Evolutionary conservation across 2,797 vertebrate genomes (phyloP), one percentile per base, ranked within the genome.

Genomic region (Liasis olivaceus): DNA sequence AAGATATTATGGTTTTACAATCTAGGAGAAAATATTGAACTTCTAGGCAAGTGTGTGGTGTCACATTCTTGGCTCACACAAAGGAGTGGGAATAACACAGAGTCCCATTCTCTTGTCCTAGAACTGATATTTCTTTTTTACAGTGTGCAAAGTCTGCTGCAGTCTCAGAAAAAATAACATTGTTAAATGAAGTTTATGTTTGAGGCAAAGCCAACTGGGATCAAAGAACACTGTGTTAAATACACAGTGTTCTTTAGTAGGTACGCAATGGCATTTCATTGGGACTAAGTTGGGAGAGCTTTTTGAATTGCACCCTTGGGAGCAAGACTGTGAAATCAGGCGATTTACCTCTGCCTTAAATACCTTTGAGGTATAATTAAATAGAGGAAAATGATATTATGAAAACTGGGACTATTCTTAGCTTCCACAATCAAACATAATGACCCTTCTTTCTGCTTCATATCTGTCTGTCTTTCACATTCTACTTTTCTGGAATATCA

Each of bases 61-160:
- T 93, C 96, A 95, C 58, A 96, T 94, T 95, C 94, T 96, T 96
- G 96, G 94, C 95, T 95, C 93, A 47, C 69, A 95, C 92, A 88
- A 96, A 96, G 93, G 94, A 95, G 12, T 22, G 12, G 12, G 58
- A 54, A 96, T 95, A 94, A 94, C 91, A 95, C 94, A 91, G 96
- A 97, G 96, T 95, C 96, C 97, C 94, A 96, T 77, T 96, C 96
- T 96, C 95, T 89, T 89, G 93, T 96, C 93, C 63, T 96, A 97
- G 94, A 96, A 92, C 94, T 96, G 95, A 94, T 95, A 94, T 94
- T 97, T 97, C 96, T 95, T 77, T 77, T 95, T 97, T 95, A 95
- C 93, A 97, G 94, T 93, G 89, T 93, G 42, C 36, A 81, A 96
- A 95, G 91, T 94, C 91, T 96, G 95, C 36, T 94, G 94, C 94